These are phyloP conservation scores for Forbesichthys papilliferus DNA, from an alignment of 2,113 vertebrate genomes.

Conservation along the genomic window DNA sequence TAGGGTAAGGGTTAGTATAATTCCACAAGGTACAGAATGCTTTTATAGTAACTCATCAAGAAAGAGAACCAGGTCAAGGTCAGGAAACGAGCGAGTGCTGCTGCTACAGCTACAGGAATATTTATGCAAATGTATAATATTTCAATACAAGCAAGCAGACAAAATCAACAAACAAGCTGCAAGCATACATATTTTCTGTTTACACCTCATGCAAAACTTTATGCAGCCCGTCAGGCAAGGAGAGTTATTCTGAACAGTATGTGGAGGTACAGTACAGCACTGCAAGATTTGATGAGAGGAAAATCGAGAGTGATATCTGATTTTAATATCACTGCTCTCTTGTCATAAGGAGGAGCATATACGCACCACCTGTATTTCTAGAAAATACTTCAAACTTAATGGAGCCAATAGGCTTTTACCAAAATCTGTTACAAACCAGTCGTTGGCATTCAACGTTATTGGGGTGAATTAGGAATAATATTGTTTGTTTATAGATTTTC, in stretches of 20 bases:
- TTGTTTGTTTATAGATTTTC: neutral
- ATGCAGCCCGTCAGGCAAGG: neutral
- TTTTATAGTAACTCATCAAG: no score
- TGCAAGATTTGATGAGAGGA: constrained; percentile 21
- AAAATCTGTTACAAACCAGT: neutral
- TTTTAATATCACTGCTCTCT: constrained; percentile 43
- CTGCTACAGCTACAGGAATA: no score
- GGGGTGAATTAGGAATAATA: neutral
- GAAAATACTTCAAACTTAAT: neutral
- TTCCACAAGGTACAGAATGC: no score
- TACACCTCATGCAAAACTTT: neutral
- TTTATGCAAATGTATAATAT: no score
- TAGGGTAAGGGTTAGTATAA: no score
- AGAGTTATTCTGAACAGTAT: neutral
- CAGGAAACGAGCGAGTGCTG: no score
- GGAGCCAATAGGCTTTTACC: neutral
- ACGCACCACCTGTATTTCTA: constrained; percentile 11
- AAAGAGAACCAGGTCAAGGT: no score
- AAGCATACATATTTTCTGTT: constrained; percentile 7
- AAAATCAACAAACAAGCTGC: constrained; percentile 17
- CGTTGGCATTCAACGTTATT: neutral
- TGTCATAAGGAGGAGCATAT: constrained; percentile 35
- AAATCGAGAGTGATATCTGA: constrained; percentile 37
- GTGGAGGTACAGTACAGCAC: neutral
- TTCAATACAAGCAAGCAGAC: no score